A percentile compares a stretch with the other conserved stretches of the same genome.
Evolutionary conservation across 2,113 vertebrate species (phyloP).

Genomic region (Daphoenositta chrysoptera): DNA sequence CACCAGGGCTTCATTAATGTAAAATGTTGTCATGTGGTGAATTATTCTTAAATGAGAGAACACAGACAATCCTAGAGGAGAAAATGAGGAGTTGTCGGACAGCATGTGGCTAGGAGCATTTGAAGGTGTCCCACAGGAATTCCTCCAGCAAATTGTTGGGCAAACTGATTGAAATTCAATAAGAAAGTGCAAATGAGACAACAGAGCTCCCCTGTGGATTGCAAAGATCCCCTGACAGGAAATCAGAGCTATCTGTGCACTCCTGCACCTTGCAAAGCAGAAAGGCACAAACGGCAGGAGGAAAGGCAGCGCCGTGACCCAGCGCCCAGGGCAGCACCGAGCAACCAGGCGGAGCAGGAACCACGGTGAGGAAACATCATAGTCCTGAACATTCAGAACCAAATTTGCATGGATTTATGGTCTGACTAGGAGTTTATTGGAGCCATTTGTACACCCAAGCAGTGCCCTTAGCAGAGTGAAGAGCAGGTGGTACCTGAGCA

Average conservation of each 20-base stretch:
- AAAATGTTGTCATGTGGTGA: constrained; percentile 18
- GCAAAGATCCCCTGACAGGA: not conserved
- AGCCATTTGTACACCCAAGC: not conserved
- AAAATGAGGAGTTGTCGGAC: not conserved
- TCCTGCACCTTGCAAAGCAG: not conserved
- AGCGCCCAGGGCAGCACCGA: not conserved
- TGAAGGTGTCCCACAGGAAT: not conserved
- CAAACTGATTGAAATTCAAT: constrained; percentile 45
- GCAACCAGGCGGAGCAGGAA: not conserved
- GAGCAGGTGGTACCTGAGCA: rapidly evolving
- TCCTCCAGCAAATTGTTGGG: constrained; percentile 13
- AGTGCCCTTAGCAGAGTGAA: not conserved
- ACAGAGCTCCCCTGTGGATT: not conserved
- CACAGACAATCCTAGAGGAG: constrained; percentile 1
- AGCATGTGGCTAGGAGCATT: not conserved
- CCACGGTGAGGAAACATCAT: not conserved
- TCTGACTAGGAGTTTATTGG: not conserved
- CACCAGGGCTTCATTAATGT: constrained; percentile 55
- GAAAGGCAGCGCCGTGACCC: rapidly evolving
- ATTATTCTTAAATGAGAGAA: constrained; percentile 23
- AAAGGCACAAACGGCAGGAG: not conserved
- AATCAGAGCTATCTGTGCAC: not conserved
- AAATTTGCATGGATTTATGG: not conserved
- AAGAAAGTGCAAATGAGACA: constrained; percentile 41
- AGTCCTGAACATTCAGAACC: not conserved